A percentile compares a stretch with the other conserved stretches of the same genome.
These are phyloP conservation scores for Coleophora deauratella DNA, from an alignment of 2,888 invertebrate species.

Conservation along the genomic window DNA sequence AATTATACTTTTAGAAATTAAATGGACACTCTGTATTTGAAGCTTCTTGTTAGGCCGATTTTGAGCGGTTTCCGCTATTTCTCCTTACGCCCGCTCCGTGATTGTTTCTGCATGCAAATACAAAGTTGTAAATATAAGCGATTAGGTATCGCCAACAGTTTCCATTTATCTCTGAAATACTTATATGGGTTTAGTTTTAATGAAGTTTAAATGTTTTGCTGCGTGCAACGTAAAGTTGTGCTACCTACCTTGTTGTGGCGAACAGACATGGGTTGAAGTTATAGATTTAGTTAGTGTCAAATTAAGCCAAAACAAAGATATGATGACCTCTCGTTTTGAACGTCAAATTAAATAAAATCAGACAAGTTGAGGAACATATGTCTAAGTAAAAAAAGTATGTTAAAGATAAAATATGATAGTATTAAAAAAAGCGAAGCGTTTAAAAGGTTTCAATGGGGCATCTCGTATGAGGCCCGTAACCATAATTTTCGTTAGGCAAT, in stretches of 20 bases:
- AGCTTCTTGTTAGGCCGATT: conserved; percentile 56
- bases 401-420: no score
- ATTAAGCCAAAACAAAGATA: no score
- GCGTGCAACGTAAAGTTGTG: conserved; percentile 14
- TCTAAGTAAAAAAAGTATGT: no score
- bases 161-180: conserved; percentile 41
- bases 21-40: conserved; percentile 23
- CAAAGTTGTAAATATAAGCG: conserved; percentile 50
- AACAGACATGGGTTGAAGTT: not conserved
- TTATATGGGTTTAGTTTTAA: conserved; percentile 30
- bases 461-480: conserved; percentile 34
- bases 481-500: conserved; percentile 56
- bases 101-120: conserved; percentile 60
- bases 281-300: no score
- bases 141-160: conserved; percentile 49
- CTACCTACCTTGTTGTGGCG: conserved; percentile 9
- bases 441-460: conserved; percentile 48
- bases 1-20: no score
- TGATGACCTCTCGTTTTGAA: no score
- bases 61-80: conserved; percentile 50
- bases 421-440: conserved; percentile 22
- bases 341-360: no score
- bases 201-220: conserved; percentile 26
- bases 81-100: conserved; percentile 36
- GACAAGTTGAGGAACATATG: no score